These are phyloP conservation scores for Cheilinus undulatus DNA, from an alignment of 2,113 vertebrate genomes.

Conservation along the genomic window DNA sequence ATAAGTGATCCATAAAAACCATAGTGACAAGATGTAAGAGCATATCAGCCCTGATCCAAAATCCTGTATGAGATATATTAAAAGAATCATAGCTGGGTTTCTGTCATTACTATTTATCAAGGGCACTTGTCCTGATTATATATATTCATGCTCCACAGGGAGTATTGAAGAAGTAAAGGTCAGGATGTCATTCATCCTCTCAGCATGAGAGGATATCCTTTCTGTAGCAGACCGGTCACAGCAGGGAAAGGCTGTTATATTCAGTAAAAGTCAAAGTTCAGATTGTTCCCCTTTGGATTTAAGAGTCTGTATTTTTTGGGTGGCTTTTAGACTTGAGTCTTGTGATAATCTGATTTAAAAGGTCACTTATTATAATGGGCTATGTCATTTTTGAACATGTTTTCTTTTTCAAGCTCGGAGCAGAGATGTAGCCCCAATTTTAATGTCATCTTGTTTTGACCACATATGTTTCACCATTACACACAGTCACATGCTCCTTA, in stretches of 20 bases:
- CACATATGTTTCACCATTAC: too few species aligned
- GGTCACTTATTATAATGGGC: neutral
- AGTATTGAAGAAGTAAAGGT: slow-evolving; percentile 59
- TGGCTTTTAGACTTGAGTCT: slow-evolving; percentile 2
- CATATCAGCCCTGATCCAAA: neutral
- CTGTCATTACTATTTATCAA: slow-evolving; percentile 28
- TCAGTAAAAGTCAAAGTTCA: slow-evolving; percentile 62
- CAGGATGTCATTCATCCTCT: slow-evolving; percentile 73
- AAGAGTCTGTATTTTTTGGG: slow-evolving; percentile 31
- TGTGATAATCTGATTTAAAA: slow-evolving; percentile 3
- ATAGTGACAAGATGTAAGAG: neutral
- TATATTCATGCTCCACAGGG: slow-evolving; percentile 11
- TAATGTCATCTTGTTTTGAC: too few species aligned
- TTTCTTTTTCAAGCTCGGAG: neutral
- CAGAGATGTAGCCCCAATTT: too few species aligned
- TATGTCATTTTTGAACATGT: neutral
- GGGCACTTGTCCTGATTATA: slow-evolving; percentile 39
- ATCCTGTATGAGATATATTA: neutral
- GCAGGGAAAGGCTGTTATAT: slow-evolving; percentile 45
- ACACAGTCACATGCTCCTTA: too few species aligned
- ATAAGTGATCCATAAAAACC: too few species aligned
- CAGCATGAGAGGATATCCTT: slow-evolving; percentile 67
- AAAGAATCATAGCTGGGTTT: slow-evolving; percentile 2
- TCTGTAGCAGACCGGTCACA: slow-evolving; percentile 44
- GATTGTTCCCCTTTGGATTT: slow-evolving; percentile 21